Conservation (phyloP, 2,113 vertebrate genomes). For the Scomber colias region DNA sequence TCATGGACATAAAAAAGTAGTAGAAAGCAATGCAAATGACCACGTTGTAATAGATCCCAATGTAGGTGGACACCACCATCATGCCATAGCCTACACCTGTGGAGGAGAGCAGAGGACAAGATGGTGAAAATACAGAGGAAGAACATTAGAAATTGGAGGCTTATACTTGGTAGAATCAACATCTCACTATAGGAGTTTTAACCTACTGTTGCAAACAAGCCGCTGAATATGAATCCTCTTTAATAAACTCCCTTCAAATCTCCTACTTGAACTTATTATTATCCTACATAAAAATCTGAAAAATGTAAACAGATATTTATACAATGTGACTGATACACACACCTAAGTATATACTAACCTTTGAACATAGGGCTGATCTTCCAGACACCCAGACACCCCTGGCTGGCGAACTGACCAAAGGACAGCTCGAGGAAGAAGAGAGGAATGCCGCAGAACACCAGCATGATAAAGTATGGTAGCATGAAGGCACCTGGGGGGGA, state of each 20-base stretch:
- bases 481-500: conserved; percentile 92
- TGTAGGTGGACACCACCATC: conserved; percentile 99
- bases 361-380: conserved; percentile 99
- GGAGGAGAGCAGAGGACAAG: neutral
- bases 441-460: conserved; percentile 97
- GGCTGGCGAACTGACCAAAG: conserved; percentile 97
- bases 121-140: neutral
- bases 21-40: conserved; percentile 99
- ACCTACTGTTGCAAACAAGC: neutral
- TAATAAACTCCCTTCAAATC: too few species aligned
- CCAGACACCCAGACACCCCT: conserved; percentile 97
- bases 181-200: too few species aligned
- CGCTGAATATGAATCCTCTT: neutral
- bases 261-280: too few species aligned
- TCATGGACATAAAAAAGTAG: conserved; percentile 99
- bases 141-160: neutral
- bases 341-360: conserved; percentile 85
- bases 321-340: neutral
- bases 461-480: conserved; percentile 99
- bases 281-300: too few species aligned
- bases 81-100: conserved; percentile 98
- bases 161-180: too few species aligned
- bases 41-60: conserved; percentile 99
- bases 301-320: too few species aligned
- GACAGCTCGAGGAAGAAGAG: conserved; percentile 99